phyloP scores from a whole-genome alignment of 2,888 invertebrate genomes.

The Temnothorax ravouxi region DNA sequence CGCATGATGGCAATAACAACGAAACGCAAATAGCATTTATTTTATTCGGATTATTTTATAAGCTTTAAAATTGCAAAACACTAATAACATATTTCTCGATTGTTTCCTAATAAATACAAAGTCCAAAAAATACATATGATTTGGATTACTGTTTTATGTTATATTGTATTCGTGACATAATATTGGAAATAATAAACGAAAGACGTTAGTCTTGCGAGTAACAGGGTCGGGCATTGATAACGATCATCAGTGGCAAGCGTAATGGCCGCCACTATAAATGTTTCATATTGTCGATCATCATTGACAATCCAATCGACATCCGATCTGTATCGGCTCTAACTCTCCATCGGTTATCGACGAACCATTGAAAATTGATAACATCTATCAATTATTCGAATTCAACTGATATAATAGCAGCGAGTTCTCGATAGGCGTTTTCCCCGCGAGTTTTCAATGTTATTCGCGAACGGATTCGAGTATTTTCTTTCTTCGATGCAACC shows the following conservation, averaged over 20 bases:
- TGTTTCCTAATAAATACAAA: not conserved
- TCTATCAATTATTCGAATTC: constrained; percentile 8
- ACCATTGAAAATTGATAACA: constrained; percentile 29
- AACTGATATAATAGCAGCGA: not conserved
- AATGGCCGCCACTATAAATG: constrained; percentile 26
- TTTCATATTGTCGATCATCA: constrained; percentile 29
- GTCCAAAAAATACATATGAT: not conserved
- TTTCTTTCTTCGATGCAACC: not conserved
- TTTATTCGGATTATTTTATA: not conserved
- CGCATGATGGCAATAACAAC: not conserved
- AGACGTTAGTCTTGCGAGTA: constrained; percentile 21
- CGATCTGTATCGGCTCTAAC: constrained; percentile 25
- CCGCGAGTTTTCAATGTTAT: not conserved
- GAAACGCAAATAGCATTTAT: not conserved
- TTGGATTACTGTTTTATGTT: not conserved
- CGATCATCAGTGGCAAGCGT: constrained; percentile 10
- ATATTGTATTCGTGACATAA: not conserved
- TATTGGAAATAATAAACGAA: constrained; percentile 24
- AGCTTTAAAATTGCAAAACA: not conserved
- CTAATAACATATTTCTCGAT: not conserved
- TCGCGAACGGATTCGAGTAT: not conserved
- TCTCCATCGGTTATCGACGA: not conserved
- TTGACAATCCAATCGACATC: constrained; percentile 24
- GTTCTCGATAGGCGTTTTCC: not conserved
- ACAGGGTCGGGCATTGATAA: constrained; percentile 12